Base-by-base conservation (phyloP, 2,888 invertebrate genomes). In the Carterocephalus palaemon region DNA sequence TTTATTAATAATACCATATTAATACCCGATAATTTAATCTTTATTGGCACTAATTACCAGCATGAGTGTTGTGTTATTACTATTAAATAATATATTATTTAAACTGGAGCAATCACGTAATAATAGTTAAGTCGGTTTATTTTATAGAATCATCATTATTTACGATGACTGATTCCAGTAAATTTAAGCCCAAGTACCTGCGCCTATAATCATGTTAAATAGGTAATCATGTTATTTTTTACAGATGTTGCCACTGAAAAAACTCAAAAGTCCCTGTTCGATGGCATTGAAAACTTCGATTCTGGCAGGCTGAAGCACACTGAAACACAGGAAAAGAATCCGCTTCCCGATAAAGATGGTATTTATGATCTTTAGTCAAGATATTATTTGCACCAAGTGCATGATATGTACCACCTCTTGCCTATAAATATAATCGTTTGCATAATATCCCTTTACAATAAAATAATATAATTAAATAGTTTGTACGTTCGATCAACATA, bases 341-440 rank as follows among this genome's bases (percentile, higher is more conserved):
- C 95, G 40, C 91, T 97, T 67, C 97, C 97, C 31, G 96, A 96
- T 75, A 95, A 95, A 91, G 94, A 95, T 89, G 96, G 97, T 97
- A n/a, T n/a, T n/a, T n/a, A 89, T 72, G 64, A 38, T 7, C 9
- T 22, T 23, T 23, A 17, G 6, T 9, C 20, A 41, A 41, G 20
- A 28, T 38, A 29, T 37, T 28, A 20, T 34, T 9, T 48, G 49
- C 48, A 49, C 28, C 15, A 31, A 10, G 8, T 12, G 49, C 51
- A 47, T 53, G 46, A 7, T 5, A n/a, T 6, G 7, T 28, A 20
- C 9, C 10, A 3, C 8, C 9, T 34, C 16, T 34, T 17, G 15
- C 20, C 9, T 28, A 3, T 12, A 7, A n/a, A 20, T 9, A 20
- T 19, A 9, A 38, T 2, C 12, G n/a, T n/a, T n/a, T n/a, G n/a